Base-by-base conservation (phyloP, 1,140 invertebrate species). In the Leptopilina clavipes region DNA sequence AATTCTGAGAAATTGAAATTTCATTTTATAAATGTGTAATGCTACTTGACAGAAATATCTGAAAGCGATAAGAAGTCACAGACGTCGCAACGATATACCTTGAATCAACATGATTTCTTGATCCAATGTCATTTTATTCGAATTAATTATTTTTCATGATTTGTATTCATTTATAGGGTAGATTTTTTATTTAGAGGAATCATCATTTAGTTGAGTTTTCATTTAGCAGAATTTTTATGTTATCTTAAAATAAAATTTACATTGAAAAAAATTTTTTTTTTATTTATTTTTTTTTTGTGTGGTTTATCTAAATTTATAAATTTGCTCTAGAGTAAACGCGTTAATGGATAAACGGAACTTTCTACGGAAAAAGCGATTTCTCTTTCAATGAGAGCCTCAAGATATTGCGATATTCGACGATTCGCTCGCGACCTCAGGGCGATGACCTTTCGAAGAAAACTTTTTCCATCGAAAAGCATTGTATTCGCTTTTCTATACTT, bases 321-420 rank as follows among this genome's bases (percentile, higher is more conserved):
- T 59, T 59, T 14, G 22, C n/a, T 65, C 59, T 65, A n/a, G 25
- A 65, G 59, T 31, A 14, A 65, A 65, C 14, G 59, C 19, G 59
- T 65, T 65, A 65, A 65, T 65, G 59, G 59, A 22, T 65, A 65
- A 65, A 65, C 59, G 59, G 25, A 31, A 65, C 59, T 65, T 65
- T 65, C 59, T 65, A 65, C 59, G 59, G 59, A 65, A 65, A 65
- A 65, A 65, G 59, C 59, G 59, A 65, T 65, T 65, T 65, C 59
- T 65, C 59, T 65, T 65, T 65, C 59, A 37, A 65, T 65, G 22
- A 12, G 59, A 37, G 59, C 59, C 59, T 65, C 22, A 31, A 65
- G 59, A 31, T 65, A 65, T 65, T 65, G 59, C 59, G 59, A 65
- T 65, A 65, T 65, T 65, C 59, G 59, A 65, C 59, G 59, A 65